These are phyloP conservation scores for Hippoglossus stenolepis DNA, from an alignment of 2,113 vertebrate species.

Conservation along the genomic window DNA sequence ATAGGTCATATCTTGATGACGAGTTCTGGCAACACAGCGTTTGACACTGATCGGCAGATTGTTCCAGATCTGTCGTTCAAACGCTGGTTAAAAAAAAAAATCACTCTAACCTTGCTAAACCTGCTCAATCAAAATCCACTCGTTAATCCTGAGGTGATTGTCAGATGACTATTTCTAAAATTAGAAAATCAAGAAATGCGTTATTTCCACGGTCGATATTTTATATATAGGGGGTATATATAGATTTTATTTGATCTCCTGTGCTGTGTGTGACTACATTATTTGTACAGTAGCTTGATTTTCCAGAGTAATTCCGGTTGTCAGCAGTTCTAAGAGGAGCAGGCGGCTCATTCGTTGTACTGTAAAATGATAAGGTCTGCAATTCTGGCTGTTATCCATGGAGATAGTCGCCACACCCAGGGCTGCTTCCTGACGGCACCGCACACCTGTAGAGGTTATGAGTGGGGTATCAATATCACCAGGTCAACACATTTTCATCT, in stretches of 20 bases:
- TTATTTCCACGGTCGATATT: not conserved
- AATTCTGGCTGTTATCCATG: constrained; percentile 52
- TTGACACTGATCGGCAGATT: constrained; percentile 54
- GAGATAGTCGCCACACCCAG: constrained; percentile 61
- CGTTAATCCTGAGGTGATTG: constrained; percentile 51
- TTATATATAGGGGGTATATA: not conserved
- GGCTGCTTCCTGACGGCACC: constrained; percentile 50
- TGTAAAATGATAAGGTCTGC: constrained; percentile 65
- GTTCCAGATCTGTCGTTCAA: constrained; percentile 76
- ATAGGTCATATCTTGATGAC: constrained; percentile 43
- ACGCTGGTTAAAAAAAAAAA: constrained; percentile 12
- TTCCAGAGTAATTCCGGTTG: constrained; percentile 29
- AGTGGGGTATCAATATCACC: constrained; percentile 77
- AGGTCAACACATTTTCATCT: constrained; percentile 82
- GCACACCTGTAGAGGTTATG: constrained; percentile 79
- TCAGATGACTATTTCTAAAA: constrained; percentile 19
- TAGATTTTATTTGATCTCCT: not conserved
- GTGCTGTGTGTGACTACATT: not conserved
- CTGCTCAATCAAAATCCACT: constrained; percentile 40
- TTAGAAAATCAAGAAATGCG: constrained; percentile 20
- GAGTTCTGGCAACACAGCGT: constrained; percentile 15
- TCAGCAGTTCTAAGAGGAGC: constrained; percentile 38
- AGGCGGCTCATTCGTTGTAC: constrained; percentile 11
- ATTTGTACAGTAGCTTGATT: not conserved
- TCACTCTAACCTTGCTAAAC: constrained; percentile 26